These are phyloP conservation scores for Psephotus haematonotus DNA, from an alignment of 2,113 vertebrate species.

Conservation along the genomic window DNA sequence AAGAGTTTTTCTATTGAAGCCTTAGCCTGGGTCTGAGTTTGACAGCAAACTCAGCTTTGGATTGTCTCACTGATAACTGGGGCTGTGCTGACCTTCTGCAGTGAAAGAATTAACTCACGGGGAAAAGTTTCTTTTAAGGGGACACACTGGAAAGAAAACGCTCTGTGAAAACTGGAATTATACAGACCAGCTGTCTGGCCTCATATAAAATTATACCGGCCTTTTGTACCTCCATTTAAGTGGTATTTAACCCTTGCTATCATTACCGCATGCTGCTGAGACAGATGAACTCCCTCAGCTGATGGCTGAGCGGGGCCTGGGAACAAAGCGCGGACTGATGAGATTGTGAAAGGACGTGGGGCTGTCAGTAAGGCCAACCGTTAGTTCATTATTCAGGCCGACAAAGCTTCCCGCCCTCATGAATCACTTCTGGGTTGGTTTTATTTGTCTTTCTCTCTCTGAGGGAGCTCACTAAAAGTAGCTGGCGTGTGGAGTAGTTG, in stretches of 20 bases:
- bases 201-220: neutral
- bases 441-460: neutral
- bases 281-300: constrained; percentile 35
- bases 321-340: constrained; percentile 33
- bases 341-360: neutral
- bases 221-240: constrained; percentile 54
- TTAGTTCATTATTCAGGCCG: constrained; percentile 54
- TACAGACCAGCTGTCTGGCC: constrained; percentile 56
- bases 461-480: constrained; percentile 21
- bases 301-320: constrained; percentile 45
- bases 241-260: constrained; percentile 52
- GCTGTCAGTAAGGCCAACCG: constrained; percentile 50
- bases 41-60: neutral
- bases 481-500: neutral
- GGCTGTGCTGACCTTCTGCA: neutral
- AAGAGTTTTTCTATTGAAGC: neutral
- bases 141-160: neutral
- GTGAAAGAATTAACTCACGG: neutral
- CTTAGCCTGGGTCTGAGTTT: neutral
- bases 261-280: neutral
- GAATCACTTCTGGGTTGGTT: neutral
- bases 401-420: constrained; percentile 43
- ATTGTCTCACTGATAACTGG: neutral
- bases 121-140: neutral
- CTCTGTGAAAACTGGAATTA: constrained; percentile 4